Evolutionary conservation across 2,797 vertebrate species (phyloP), one percentile per base, ranked within the genome.

Genomic region (Ficedula albicollis): DNA sequence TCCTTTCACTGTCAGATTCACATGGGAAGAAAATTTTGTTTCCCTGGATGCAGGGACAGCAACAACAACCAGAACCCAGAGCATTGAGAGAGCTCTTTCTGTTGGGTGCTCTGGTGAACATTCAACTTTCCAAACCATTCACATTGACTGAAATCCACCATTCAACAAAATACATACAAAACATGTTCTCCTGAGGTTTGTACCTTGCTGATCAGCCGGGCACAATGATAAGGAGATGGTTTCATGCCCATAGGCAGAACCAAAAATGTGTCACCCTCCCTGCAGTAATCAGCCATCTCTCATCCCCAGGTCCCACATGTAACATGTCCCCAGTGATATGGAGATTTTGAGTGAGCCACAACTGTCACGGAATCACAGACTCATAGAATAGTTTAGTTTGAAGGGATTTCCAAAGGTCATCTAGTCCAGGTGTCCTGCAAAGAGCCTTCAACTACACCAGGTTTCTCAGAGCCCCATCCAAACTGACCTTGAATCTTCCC

Each of bases 261-360:
- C 27, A 55, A 32, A 51, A 2, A 11, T 26, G 38, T 12, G 3
- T 20, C 25, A 13, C 44, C 38, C 29, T 83, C 39, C 16, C n/a
- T 26, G 23, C 43, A 32, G 21, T 10, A 60, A 60, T 8, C 78
- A 34, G 36, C 23, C 30, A 43, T 3, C n/a, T 29, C 52, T 55
- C 1, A 1, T 26, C 56, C 72, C 55, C 80, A 32, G 15, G 10
- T 11, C 38, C 77, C 11, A 10, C 43, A 18, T 7, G 26, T 23
- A 22, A 62, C 0, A 0, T 3, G 18, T 17, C 18, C 64, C n/a
- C 10, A 15, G 56, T 5, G 49, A 52, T 2, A 29, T 3, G 38
- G 34, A 63, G 51, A n/a, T 20, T 75, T 17, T 48, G 44, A 51
- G 44, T 32, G 64, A 77, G 51, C 34, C n/a, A 52, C n/a, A 46